Conservation (phyloP, 2,888 invertebrate species). For the Alloplasta piceator region DNA sequence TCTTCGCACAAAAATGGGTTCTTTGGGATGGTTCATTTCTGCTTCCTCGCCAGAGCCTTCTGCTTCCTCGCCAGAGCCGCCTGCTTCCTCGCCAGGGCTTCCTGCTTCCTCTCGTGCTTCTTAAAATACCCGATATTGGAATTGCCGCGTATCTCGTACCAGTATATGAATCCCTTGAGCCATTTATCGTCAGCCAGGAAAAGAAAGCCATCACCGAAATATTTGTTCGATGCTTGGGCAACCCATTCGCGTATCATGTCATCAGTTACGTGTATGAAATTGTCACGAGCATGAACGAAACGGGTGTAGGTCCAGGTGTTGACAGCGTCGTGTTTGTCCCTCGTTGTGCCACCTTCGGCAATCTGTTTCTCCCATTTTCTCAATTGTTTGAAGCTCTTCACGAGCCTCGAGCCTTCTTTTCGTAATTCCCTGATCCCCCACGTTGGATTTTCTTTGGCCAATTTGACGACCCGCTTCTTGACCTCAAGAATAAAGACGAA, state of each 20-base stretch:
- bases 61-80: too few relatives aligned
- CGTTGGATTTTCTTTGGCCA: background rate
- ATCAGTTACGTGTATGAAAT: background rate
- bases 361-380: slow-evolving; percentile 31
- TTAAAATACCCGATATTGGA: slow-evolving; percentile 16
- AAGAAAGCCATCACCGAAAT: background rate
- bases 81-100: background rate
- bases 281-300: slow-evolving; percentile 20
- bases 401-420: background rate
- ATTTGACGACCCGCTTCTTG: background rate
- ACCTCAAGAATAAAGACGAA: slow-evolving; percentile 19
- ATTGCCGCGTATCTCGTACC: slow-evolving; percentile 23
- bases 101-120: slow-evolving; percentile 1
- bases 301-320: slow-evolving; percentile 16
- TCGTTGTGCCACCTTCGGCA: slow-evolving; percentile 1
- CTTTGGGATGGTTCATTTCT: too few relatives aligned
- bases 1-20: too few relatives aligned
- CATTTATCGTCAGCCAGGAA: slow-evolving; percentile 1
- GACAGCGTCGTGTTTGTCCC: slow-evolving; percentile 30
- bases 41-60: too few relatives aligned
- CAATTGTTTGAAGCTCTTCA: slow-evolving; percentile 19
- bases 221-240: background rate
- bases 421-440: background rate
- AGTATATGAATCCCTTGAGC: background rate
- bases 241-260: slow-evolving; percentile 6